These are phyloP conservation scores for Montifringilla adamsi DNA, from an alignment of 2,113 vertebrate species.

Conservation along the genomic window DNA sequence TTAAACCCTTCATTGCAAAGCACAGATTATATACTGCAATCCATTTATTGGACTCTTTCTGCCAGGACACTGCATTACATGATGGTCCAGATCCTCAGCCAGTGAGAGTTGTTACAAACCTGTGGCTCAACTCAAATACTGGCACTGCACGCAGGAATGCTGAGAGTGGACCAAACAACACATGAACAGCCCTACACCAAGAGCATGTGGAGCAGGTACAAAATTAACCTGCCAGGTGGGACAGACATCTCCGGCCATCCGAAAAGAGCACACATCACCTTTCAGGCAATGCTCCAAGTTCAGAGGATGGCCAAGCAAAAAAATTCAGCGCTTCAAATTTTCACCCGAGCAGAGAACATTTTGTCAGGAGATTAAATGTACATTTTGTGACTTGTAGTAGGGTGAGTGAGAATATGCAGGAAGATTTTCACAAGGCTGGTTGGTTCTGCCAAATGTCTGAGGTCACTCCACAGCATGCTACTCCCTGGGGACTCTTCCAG, in stretches of 20 bases:
- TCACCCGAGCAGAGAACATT: background rate
- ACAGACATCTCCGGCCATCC: background rate
- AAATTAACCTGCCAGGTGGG: background rate
- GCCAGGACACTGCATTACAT: background rate
- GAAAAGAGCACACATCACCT: background rate
- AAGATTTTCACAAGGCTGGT: background rate
- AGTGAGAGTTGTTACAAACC: background rate
- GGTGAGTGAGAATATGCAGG: background rate
- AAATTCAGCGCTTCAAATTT: background rate
- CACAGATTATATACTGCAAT: background rate
- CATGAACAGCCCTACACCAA: background rate
- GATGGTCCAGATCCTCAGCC: background rate
- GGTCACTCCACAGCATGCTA: background rate
- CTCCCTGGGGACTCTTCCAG: background rate
- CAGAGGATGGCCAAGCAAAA: background rate
- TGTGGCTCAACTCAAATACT: background rate
- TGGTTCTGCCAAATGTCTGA: background rate
- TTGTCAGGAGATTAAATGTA: background rate
- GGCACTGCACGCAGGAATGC: background rate
- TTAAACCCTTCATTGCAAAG: background rate
- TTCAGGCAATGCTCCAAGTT: background rate
- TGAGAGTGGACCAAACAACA: background rate
- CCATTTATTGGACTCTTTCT: background rate
- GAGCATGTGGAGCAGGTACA: background rate
- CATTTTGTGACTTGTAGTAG: background rate